Evolutionary conservation across 1,140 invertebrate species (phyloP).

Genomic region (Pseudobourletiella spinata): DNA sequence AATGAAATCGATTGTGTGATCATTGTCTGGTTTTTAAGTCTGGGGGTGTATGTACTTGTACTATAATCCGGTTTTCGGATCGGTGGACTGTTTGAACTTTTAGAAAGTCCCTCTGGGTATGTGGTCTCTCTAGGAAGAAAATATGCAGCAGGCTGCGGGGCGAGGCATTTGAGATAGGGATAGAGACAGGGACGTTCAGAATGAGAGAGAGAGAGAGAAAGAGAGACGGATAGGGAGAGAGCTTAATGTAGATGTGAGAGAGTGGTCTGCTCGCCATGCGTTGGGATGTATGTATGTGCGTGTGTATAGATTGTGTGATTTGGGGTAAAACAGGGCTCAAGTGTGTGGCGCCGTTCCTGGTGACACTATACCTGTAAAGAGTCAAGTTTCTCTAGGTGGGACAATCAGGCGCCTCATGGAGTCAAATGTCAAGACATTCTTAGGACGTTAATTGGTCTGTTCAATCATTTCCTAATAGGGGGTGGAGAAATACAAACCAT

Average conservation of each 20-base stretch:
- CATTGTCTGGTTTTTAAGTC: conserved; percentile 21
- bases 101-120: neutral
- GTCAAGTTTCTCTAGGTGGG: conserved; percentile 33
- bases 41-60: neutral
- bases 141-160: neutral
- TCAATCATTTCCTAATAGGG: conserved; percentile 35
- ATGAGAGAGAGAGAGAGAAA: neutral
- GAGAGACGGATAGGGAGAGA: neutral
- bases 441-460: conserved; percentile 34
- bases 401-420: conserved; percentile 32
- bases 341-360: conserved; percentile 18
- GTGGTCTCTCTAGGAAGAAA: too few relatives aligned
- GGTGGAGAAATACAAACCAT: conserved; percentile 21
- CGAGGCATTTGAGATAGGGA: neutral
- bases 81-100: conserved; percentile 10
- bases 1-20: conserved; percentile 34
- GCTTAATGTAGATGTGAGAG: neutral
- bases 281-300: neutral
- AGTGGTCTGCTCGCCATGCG: neutral
- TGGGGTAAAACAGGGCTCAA: neutral
- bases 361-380: conserved; percentile 32
- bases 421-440: conserved; percentile 35
- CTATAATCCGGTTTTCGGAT: conserved; percentile 33
- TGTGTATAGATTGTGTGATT: neutral
- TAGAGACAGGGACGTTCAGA: neutral